These are phyloP conservation scores for Crotalus horridus DNA, from an alignment of 2,113 vertebrate species.

Conservation along the genomic window DNA sequence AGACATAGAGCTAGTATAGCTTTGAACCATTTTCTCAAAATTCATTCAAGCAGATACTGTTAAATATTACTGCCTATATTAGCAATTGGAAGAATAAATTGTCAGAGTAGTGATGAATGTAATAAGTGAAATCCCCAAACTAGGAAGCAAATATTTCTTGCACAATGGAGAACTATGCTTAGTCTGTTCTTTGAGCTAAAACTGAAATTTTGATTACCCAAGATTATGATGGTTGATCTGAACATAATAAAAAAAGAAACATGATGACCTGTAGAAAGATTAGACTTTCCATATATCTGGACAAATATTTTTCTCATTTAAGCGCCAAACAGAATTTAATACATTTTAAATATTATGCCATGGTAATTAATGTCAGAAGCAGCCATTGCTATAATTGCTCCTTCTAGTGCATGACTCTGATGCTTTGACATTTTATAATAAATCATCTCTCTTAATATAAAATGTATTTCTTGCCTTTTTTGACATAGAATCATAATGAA, in stretches of 20 bases:
- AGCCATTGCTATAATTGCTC: slow-evolving; percentile 14
- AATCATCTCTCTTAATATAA: background rate
- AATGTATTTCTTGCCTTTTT: slow-evolving; percentile 15
- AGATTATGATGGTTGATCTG: background rate
- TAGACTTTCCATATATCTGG: background rate
- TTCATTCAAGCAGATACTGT: slow-evolving; percentile 15
- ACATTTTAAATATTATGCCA: slow-evolving; percentile 17
- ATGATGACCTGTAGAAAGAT: background rate
- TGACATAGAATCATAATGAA: background rate
- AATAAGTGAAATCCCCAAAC: background rate
- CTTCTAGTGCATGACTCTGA: background rate
- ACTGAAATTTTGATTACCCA: slow-evolving; percentile 18
- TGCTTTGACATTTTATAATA: slow-evolving; percentile 7
- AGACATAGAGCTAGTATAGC: background rate
- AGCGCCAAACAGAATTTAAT: background rate
- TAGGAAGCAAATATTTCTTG: background rate
- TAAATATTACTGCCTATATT: slow-evolving; percentile 24
- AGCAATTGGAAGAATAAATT: slow-evolving; percentile 20
- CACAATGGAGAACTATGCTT: background rate
- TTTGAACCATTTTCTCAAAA: slow-evolving; percentile 15
- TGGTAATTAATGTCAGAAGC: slow-evolving; percentile 16
- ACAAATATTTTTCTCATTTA: slow-evolving; percentile 21
- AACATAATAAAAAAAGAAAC: background rate
- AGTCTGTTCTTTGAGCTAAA: background rate
- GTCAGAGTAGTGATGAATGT: background rate